Percentiles rank a stretch among this genome's conserved stretches.
phyloP scores from a whole-genome alignment of 2,797 vertebrate genomes.

The Sciurus vulgaris region DNA sequence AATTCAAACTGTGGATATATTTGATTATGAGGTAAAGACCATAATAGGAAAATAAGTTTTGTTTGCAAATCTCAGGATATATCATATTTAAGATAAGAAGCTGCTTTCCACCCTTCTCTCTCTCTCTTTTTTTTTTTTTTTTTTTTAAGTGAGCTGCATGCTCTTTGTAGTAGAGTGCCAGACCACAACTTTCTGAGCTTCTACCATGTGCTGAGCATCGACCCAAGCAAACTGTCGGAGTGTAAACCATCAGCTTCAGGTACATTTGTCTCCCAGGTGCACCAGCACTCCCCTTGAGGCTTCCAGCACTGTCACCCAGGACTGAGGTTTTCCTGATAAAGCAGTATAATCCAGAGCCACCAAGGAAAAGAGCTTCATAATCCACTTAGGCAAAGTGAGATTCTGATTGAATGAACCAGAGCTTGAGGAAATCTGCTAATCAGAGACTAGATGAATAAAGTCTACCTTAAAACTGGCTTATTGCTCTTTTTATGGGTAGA shows the following conservation, averaged over 20 bases:
- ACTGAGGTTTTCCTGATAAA: neutral
- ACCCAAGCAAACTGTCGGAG: neutral
- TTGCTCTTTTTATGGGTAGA: neutral
- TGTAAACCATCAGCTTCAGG: neutral
- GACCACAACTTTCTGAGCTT: neutral
- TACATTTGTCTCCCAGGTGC: neutral
- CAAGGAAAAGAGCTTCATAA: neutral
- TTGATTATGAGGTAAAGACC: neutral
- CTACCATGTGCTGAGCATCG: neutral
- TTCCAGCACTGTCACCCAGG: neutral
- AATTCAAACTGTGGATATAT: slow-evolving; percentile 46
- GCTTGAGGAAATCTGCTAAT: neutral
- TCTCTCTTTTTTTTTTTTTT: neutral
- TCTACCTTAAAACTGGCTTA: neutral
- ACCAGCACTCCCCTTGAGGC: neutral
- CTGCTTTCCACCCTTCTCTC: neutral
- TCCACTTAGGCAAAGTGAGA: neutral
- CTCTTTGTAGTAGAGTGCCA: neutral
- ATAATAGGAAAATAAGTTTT: slow-evolving; percentile 13
- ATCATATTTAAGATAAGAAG: neutral
- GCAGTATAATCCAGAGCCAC: neutral
- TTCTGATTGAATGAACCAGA: neutral
- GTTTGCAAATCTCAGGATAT: slow-evolving; percentile 1
- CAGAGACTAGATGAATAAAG: too few relatives aligned
- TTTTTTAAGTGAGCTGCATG: neutral